Percentiles rank a stretch among this genome's conserved stretches.
Evolutionary conservation across 2,113 vertebrate species (phyloP).

Genomic region (Phyllopteryx taeniolatus): DNA sequence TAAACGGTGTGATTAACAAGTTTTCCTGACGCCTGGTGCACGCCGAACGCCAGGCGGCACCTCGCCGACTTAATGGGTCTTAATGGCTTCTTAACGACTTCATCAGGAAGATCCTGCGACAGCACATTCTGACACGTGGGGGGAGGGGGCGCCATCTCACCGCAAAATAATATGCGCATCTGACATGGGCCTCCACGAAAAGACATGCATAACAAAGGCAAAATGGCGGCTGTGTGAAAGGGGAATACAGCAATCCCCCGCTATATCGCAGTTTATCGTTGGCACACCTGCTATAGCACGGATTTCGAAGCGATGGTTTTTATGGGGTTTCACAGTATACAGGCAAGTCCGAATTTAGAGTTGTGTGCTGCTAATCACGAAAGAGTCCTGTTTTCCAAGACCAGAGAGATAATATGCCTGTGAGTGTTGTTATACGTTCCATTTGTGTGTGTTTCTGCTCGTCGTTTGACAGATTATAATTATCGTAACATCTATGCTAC

Average conservation of each 20-base stretch:
- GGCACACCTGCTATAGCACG: too few species aligned
- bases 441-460: too few species aligned
- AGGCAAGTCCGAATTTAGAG: too few species aligned
- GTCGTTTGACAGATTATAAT: too few species aligned
- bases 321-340: too few species aligned
- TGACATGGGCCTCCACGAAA: conserved; percentile 25
- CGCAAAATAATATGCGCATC: conserved; percentile 51
- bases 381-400: too few species aligned
- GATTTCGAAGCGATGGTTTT: too few species aligned
- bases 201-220: neutral
- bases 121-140: conserved; percentile 65
- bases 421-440: too few species aligned
- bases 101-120: conserved; percentile 76
- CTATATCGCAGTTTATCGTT: neutral
- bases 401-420: too few species aligned
- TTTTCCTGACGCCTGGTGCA: conserved; percentile 64
- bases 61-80: conserved; percentile 76
- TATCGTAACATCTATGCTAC: too few species aligned
- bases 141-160: conserved; percentile 35
- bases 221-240: neutral
- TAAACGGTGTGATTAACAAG: conserved; percentile 78
- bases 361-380: too few species aligned
- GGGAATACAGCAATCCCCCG: neutral
- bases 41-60: conserved; percentile 62
- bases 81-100: conserved; percentile 81